phyloP scores from a whole-genome alignment of 1,140 invertebrate genomes.

The Rhopalosiphum maidis region DNA sequence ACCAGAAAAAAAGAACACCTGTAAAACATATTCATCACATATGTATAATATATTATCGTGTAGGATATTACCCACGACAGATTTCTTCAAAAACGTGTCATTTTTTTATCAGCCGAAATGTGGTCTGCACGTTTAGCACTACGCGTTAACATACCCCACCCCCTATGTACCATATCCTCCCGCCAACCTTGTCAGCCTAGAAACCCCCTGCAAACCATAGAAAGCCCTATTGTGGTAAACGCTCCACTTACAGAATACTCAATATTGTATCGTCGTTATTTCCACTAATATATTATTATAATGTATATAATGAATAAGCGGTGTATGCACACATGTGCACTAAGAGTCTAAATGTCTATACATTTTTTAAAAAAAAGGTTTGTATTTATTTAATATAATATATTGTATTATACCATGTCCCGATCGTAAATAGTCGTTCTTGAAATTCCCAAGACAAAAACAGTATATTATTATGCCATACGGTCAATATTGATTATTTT shows the following conservation, averaged over 20 bases:
- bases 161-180: neutral
- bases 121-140: conserved; percentile 27
- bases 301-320: neutral
- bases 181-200: neutral
- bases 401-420: neutral
- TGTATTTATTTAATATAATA: neutral
- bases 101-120: conserved; percentile 47
- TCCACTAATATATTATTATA: neutral
- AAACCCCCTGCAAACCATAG: neutral
- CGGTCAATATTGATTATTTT: conserved; percentile 3
- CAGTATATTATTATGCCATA: neutral
- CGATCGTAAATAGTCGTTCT: neutral
- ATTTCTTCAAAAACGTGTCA: conserved; percentile 36
- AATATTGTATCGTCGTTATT: neutral
- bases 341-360: conserved; percentile 10
- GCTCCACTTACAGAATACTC: neutral
- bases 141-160: neutral
- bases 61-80: conserved; percentile 34
- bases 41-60: neutral
- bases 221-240: neutral
- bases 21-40: neutral
- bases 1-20: conserved; percentile 2
- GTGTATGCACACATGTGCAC: neutral
- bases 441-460: neutral
- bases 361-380: neutral